These are phyloP conservation scores for Eubasilissa regina DNA, from an alignment of 1,140 invertebrate species.

Conservation along the genomic window DNA sequence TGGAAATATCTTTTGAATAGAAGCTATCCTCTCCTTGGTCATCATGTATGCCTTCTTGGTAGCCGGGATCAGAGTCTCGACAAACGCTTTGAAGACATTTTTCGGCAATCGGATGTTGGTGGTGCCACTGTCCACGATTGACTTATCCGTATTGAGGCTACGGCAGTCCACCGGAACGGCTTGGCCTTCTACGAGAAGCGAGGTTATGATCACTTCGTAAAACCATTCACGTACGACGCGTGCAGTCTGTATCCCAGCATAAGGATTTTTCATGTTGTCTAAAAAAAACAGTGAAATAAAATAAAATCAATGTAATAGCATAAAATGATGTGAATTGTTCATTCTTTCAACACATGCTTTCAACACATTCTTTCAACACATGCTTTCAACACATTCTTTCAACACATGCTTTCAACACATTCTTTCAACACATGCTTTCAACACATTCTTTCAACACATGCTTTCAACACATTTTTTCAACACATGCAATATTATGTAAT, in stretches of 20 bases:
- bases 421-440: no score
- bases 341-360: no score
- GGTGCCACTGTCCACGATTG: constrained; percentile 59
- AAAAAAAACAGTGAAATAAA: not conserved
- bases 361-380: no score
- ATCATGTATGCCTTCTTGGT: constrained; percentile 11
- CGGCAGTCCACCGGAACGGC: constrained; percentile 50
- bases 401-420: no score
- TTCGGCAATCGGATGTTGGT: constrained; percentile 55
- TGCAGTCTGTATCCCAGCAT: constrained; percentile 47
- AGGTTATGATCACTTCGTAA: constrained; percentile 58
- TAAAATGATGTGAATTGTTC: no score
- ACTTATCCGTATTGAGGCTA: constrained; percentile 50
- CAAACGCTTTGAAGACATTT: constrained; percentile 53
- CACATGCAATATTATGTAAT: no score
- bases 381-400: no score
- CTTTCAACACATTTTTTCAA: no score
- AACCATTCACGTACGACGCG: constrained; percentile 56
- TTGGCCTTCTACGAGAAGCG: constrained; percentile 42
- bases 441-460: no score
- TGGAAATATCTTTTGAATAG: constrained; percentile 29
- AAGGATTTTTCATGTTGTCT: constrained; percentile 57
- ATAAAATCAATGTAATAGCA: not conserved
- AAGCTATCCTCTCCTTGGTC: not conserved
- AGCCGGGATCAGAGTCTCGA: constrained; percentile 42